Evolutionary conservation across 2,113 vertebrate species (phyloP).

Genomic region (human): GRCh38 chr12:127679501-127680000

Average conservation of each 20-base stretch:
- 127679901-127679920: background rate
- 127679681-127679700: background rate
- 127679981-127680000: too few species aligned
- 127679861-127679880: background rate
- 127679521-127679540: background rate
- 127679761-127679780: background rate
- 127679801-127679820: background rate
- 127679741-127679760: background rate
- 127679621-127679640: background rate
- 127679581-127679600: background rate
- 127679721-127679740: background rate
- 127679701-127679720: background rate
- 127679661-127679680: background rate
- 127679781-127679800: background rate
- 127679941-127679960: background rate
- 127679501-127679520: accelerated
- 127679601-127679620: background rate
- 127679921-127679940: background rate
- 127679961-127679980: too few species aligned
- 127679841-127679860: background rate
- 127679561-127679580: background rate
- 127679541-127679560: background rate
- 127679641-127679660: background rate
- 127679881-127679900: background rate
- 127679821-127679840: background rate